These are phyloP conservation scores for Magallana ariakensis DNA, from an alignment of 1,140 invertebrate genomes.

Conservation along the genomic window DNA sequence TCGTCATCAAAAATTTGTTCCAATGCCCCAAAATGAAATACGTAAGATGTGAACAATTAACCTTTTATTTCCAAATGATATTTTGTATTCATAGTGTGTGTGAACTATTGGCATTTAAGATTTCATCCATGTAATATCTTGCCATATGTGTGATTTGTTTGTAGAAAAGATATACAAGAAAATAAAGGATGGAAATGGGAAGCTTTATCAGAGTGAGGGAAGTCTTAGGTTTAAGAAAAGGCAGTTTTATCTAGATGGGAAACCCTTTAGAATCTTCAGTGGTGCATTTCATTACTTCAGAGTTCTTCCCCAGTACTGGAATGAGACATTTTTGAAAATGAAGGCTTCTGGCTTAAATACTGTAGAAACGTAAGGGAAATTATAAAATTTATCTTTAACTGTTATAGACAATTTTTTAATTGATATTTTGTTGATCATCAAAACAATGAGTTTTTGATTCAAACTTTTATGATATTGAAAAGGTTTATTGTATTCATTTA, in stretches of 20 bases:
- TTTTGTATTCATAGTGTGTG: no score
- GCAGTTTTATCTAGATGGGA: slow-evolving; percentile 65
- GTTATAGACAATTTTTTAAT: no score
- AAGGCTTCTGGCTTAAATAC: slow-evolving; percentile 81
- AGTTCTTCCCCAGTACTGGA: slow-evolving; percentile 80
- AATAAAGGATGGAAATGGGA: background rate
- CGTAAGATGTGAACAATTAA: background rate
- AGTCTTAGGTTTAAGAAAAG: slow-evolving; percentile 61
- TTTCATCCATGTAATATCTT: background rate
- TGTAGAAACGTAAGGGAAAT: slow-evolving; percentile 79
- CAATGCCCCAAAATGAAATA: background rate
- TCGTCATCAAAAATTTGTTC: background rate
- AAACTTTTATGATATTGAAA: no score
- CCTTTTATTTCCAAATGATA: no score
- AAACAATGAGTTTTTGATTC: no score
- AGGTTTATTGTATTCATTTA: no score
- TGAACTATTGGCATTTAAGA: background rate
- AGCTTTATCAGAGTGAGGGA: slow-evolving; percentile 48
- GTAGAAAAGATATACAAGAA: slow-evolving; percentile 10
- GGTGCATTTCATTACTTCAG: slow-evolving; percentile 82
- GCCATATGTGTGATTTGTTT: background rate
- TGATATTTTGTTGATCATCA: no score
- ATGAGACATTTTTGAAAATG: slow-evolving; percentile 80
- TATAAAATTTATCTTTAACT: background rate
- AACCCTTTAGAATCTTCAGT: slow-evolving; percentile 67